Percentiles rank a stretch among this genome's conserved stretches.
phyloP scores from a whole-genome alignment of 2,797 vertebrate genomes.

The Monodelphis domestica region DNA sequence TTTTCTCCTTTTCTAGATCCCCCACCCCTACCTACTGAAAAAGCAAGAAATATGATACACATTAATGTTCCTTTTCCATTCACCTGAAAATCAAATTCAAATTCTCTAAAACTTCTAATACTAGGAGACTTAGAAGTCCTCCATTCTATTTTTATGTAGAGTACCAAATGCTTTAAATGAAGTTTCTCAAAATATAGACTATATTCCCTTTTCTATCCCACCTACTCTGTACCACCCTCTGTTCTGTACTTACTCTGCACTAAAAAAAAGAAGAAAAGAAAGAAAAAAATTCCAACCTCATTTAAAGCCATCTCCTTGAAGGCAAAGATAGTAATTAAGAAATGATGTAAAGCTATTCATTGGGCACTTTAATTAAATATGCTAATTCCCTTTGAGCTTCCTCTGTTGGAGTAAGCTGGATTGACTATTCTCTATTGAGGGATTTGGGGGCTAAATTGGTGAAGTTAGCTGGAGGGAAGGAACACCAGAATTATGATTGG shows the following conservation, averaged over 20 bases:
- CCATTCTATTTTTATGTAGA: background rate
- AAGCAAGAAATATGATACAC: background rate
- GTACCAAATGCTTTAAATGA: background rate
- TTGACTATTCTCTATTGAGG: conserved; percentile 56
- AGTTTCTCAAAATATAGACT: background rate
- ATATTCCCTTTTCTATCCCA: background rate
- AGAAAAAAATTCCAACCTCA: conserved; percentile 71
- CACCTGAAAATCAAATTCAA: background rate
- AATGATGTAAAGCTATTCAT: conserved; percentile 74
- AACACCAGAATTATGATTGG: background rate
- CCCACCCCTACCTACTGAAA: background rate
- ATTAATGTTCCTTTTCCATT: background rate
- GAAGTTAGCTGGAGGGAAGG: background rate
- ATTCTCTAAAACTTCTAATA: background rate
- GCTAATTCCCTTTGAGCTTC: conserved; percentile 72
- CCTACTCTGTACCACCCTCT: background rate
- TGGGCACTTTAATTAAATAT: conserved; percentile 81
- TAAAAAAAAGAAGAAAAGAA: conserved; percentile 56
- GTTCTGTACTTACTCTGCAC: conserved; percentile 26
- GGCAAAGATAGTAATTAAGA: conserved; percentile 79
- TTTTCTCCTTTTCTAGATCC: background rate
- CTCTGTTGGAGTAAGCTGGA: conserved; percentile 54
- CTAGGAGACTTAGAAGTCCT: background rate
- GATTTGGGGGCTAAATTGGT: background rate
- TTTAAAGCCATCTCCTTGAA: conserved; percentile 71